These are phyloP conservation scores for Gymnarchus niloticus DNA, from an alignment of 2,113 vertebrate genomes.

Conservation along the genomic window DNA sequence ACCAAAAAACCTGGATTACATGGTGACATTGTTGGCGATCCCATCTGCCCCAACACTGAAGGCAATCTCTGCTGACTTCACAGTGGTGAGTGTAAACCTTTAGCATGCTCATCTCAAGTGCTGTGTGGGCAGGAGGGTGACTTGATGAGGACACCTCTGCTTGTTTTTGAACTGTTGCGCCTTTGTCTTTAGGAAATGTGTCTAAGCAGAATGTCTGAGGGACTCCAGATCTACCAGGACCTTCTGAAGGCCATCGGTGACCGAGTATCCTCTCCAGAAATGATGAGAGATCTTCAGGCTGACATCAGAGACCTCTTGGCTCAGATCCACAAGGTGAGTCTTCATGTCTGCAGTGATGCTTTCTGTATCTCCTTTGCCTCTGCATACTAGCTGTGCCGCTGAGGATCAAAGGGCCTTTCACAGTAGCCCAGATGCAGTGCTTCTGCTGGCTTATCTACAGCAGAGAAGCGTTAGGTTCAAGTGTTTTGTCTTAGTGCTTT, in stretches of 20 bases:
- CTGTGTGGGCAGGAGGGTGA: not conserved
- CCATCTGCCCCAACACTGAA: slow-evolving; percentile 38
- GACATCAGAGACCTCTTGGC: slow-evolving; percentile 52
- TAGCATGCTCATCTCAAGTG: not conserved
- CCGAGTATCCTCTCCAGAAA: slow-evolving; percentile 23
- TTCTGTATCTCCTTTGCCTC: not conserved
- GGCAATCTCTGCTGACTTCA: slow-evolving; percentile 36
- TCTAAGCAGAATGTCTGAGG: slow-evolving; percentile 44
- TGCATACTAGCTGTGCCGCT: not conserved
- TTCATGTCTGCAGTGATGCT: too few relatives aligned
- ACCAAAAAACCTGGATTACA: slow-evolving; percentile 27
- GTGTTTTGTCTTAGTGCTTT: not conserved
- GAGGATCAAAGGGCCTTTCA: too few relatives aligned
- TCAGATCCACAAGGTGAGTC: slow-evolving; percentile 48
- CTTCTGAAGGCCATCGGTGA: slow-evolving; percentile 38
- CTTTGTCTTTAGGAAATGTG: slow-evolving; percentile 39
- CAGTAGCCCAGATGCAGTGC: not conserved
- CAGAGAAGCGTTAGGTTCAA: not conserved
- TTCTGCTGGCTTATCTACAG: too few relatives aligned
- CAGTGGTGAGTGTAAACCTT: slow-evolving; percentile 49
- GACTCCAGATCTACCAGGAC: slow-evolving; percentile 50
- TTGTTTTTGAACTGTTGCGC: not conserved
- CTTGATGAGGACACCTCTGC: not conserved
- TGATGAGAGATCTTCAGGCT: slow-evolving; percentile 27
- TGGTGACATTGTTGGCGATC: slow-evolving; percentile 46